Conservation (phyloP, 53 echinoderm and acorn worm genomes). For the Pentamera pediparva region DNA sequence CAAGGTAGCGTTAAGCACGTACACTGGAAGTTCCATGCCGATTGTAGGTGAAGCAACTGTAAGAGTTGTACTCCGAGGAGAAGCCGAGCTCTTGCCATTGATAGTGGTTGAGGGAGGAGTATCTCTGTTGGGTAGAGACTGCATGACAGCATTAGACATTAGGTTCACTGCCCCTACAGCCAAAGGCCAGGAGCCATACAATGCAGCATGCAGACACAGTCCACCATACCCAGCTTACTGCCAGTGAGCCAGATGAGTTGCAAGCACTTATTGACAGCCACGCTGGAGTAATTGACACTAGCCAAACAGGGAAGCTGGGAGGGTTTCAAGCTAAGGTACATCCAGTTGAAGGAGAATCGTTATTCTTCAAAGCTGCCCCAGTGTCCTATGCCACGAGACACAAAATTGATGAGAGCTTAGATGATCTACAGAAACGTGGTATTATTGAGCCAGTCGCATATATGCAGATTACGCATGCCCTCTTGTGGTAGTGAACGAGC, state of each 20-base stretch:
- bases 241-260: neutral
- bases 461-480: constrained; percentile 51
- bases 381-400: constrained; percentile 44
- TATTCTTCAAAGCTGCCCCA: constrained; percentile 50
- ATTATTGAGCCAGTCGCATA: constrained; percentile 46
- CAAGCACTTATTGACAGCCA: constrained; percentile 4
- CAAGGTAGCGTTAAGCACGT: constrained; percentile 15
- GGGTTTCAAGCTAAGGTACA: constrained; percentile 51
- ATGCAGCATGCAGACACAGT: neutral
- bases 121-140: constrained; percentile 50
- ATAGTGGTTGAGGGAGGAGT: constrained; percentile 42
- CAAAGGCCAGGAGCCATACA: neutral
- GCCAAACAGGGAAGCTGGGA: constrained; percentile 12
- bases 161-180: neutral
- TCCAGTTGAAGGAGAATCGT: constrained; percentile 4
- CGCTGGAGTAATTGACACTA: constrained; percentile 2
- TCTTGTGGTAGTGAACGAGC: constrained; percentile 35
- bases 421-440: constrained; percentile 37
- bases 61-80: constrained; percentile 13
- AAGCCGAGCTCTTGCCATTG: constrained; percentile 17
- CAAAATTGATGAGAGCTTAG: constrained; percentile 39
- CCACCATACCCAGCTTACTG: neutral
- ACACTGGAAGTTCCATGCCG: constrained; percentile 20
- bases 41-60: constrained; percentile 36
- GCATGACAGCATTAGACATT: constrained; percentile 32